Evolutionary conservation across 2,888 invertebrate species (phyloP).

Genomic region (Nemotelus pantherinus): DNA sequence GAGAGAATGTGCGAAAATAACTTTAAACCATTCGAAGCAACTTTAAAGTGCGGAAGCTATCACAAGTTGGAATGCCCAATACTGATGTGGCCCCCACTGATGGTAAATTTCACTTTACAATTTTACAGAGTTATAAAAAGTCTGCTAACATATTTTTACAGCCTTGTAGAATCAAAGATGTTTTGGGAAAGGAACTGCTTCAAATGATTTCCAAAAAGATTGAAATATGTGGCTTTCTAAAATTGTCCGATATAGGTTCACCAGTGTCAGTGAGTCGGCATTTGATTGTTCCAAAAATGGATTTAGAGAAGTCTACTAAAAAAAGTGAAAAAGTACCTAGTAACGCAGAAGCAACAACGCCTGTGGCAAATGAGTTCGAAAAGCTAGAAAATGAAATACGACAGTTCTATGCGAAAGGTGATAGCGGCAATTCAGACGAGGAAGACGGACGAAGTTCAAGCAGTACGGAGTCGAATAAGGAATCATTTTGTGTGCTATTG

Average conservation of each 20-base stretch:
- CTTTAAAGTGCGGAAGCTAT: conserved; percentile 74
- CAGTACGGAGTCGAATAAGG: conserved; percentile 63
- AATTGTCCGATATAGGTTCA: conserved; percentile 88
- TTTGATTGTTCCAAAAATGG: conserved; percentile 81
- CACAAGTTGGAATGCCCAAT: conserved; percentile 75
- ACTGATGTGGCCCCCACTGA: conserved; percentile 78
- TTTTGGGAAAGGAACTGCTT: conserved; percentile 47
- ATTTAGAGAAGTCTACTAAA: conserved; percentile 59
- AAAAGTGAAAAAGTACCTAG: conserved; percentile 59
- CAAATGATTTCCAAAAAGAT: conserved; percentile 75
- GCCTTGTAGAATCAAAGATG: conserved; percentile 56
- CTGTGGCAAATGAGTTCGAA: conserved; percentile 57
- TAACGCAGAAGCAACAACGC: background rate
- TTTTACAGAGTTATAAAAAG: conserved; percentile 10
- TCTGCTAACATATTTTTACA: conserved; percentile 43
- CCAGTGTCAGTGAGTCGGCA: conserved; percentile 92
- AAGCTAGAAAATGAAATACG: conserved; percentile 63
- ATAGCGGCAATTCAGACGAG: conserved; percentile 58
- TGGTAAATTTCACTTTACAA: conserved; percentile 63
- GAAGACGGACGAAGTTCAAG: conserved; percentile 49
- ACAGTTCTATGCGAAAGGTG: conserved; percentile 61
- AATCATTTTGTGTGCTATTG: conserved; percentile 91
- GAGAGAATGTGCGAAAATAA: conserved; percentile 75
- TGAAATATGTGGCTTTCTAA: conserved; percentile 87
- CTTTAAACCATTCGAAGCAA: conserved; percentile 78